Evolutionary conservation across 2,797 vertebrate species (phyloP).

Genomic region (Heliangelus exortis): DNA sequence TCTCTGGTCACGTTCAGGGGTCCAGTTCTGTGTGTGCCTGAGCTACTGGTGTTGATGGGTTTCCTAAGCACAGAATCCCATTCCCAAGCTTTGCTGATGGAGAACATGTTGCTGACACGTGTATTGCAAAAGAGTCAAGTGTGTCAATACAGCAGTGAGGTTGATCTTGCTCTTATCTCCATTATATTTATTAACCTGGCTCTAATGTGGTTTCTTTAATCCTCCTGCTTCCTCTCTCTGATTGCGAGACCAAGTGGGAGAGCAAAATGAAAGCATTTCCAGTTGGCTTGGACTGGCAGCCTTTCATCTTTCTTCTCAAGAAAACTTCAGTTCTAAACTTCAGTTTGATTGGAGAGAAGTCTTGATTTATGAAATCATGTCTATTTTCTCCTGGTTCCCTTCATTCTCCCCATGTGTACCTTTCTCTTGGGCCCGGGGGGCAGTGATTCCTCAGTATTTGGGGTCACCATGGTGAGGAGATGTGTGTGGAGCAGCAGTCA

Average conservation of each 20-base stretch:
- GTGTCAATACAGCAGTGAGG: background rate
- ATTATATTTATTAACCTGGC: slow-evolving; percentile 14
- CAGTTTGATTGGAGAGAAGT: background rate
- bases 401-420: background rate
- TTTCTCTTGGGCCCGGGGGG: background rate
- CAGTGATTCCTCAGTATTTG: background rate
- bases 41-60: background rate
- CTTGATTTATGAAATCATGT: background rate
- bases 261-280: background rate
- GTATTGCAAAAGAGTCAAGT: slow-evolving; percentile 42
- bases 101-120: slow-evolving; percentile 19
- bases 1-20: background rate
- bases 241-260: background rate
- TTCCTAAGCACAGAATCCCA: background rate
- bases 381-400: background rate
- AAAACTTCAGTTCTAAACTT: background rate
- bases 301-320: background rate
- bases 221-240: background rate
- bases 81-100: background rate
- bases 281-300: background rate
- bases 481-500: background rate
- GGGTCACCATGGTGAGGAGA: background rate
- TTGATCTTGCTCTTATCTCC: slow-evolving; percentile 25
- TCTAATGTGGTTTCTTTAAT: background rate
- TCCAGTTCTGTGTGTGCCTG: background rate